Percentiles rank a stretch among this genome's conserved stretches.
Evolutionary conservation across 2,888 invertebrate species (phyloP).

Genomic region (Calliphora vomitoria): DNA sequence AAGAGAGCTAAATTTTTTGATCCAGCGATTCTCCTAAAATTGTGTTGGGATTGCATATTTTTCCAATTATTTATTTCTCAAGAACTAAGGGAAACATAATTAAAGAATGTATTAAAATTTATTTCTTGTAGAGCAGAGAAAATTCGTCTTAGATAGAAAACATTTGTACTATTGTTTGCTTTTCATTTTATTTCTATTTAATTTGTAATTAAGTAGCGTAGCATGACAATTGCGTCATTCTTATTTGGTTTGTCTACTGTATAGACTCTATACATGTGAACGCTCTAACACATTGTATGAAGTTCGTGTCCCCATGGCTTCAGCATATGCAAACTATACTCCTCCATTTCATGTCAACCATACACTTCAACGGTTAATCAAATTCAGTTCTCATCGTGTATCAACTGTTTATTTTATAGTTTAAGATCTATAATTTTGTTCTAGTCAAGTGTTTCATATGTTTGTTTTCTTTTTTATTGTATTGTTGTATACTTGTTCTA

Average conservation of each 20-base stretch:
- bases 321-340: slow-evolving; percentile 52
- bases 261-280: not conserved
- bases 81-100: too few relatives aligned
- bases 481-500: slow-evolving; percentile 21
- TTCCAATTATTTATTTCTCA: too few relatives aligned
- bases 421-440: slow-evolving; percentile 44
- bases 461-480: slow-evolving; percentile 21
- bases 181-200: slow-evolving; percentile 13
- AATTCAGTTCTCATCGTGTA: slow-evolving; percentile 13
- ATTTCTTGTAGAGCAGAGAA: not conserved
- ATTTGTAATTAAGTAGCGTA: slow-evolving; percentile 33
- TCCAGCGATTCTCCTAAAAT: too few relatives aligned
- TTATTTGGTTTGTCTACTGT: not conserved
- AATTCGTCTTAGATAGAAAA: not conserved
- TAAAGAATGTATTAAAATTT: too few relatives aligned
- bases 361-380: slow-evolving; percentile 8
- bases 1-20: too few relatives aligned
- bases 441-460: slow-evolving; percentile 43
- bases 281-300: slow-evolving; percentile 12
- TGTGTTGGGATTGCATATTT: too few relatives aligned
- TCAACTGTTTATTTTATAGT: slow-evolving; percentile 52
- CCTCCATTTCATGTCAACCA: not conserved
- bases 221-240: slow-evolving; percentile 57
- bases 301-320: not conserved
- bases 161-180: slow-evolving; percentile 31